Percentiles rank a stretch among this genome's conserved stretches.
Evolutionary conservation across 1,140 invertebrate species (phyloP).

Genomic region (Neotoxoptera formosana): DNA sequence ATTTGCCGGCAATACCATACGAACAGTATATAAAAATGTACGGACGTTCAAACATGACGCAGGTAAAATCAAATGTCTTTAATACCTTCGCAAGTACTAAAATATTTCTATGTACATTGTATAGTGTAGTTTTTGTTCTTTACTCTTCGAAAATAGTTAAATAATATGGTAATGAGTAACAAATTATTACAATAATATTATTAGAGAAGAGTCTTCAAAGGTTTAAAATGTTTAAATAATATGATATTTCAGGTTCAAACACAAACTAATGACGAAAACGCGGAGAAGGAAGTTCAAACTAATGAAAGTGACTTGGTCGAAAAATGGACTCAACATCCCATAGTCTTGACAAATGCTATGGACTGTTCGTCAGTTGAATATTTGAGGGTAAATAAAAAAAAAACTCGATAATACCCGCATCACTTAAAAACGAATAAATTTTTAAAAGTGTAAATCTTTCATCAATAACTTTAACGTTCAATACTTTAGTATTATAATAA

Average conservation of each 20-base stretch:
- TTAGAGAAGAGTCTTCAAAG: background rate
- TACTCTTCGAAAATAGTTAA: background rate
- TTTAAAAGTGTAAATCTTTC: background rate
- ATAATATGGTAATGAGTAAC: background rate
- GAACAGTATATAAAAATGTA: conserved; percentile 55
- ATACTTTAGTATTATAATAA: background rate
- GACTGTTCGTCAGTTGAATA: conserved; percentile 29
- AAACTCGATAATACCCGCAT: background rate
- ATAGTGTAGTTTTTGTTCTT: background rate
- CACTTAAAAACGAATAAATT: background rate
- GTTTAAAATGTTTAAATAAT: background rate
- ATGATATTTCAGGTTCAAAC: background rate
- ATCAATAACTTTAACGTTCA: background rate
- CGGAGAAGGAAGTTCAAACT: conserved; percentile 40
- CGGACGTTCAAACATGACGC: conserved; percentile 23
- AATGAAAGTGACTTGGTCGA: background rate
- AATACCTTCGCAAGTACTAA: too few relatives aligned
- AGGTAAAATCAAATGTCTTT: background rate
- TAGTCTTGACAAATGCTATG: background rate
- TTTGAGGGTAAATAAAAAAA: background rate
- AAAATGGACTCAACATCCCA: conserved; percentile 48
- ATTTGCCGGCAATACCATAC: conserved; percentile 42
- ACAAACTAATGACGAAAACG: conserved; percentile 35
- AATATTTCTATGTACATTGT: too few relatives aligned
- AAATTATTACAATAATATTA: background rate